phyloP scores from a whole-genome alignment of 2,113 vertebrate genomes.

The Chaetops frenatus region DNA sequence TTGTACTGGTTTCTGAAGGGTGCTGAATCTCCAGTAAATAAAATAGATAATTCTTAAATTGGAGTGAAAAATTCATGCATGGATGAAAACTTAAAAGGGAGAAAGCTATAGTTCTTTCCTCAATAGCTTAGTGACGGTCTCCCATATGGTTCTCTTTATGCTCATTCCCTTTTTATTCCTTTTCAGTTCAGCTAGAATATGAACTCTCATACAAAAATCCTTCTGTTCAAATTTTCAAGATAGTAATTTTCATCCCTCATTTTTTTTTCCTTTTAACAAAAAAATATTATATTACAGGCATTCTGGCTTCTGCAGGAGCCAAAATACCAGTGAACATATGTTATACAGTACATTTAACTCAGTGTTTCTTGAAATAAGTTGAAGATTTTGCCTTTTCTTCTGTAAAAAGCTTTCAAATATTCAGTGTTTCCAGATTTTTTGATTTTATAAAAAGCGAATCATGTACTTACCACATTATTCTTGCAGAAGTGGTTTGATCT shows the following conservation, averaged over 20 bases:
- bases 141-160: neutral
- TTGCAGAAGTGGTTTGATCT: neutral
- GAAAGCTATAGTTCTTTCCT: neutral
- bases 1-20: neutral
- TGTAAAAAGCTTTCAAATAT: neutral
- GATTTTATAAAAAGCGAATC: neutral
- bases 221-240: neutral
- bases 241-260: neutral
- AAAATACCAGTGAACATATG: slow-evolving; percentile 2
- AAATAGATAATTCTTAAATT: neutral
- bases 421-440: neutral
- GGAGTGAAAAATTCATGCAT: neutral
- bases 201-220: neutral
- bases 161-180: neutral
- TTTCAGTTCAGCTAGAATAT: neutral
- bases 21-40: neutral
- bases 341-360: neutral
- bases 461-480: neutral
- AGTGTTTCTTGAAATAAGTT: slow-evolving; percentile 9
- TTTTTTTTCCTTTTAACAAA: neutral
- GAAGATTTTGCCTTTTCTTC: neutral
- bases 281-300: neutral
- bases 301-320: neutral
- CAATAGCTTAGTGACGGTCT: neutral
- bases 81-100: neutral